Base-by-base conservation (phyloP, 2,113 vertebrate genomes). In the Sturnira hondurensis region DNA sequence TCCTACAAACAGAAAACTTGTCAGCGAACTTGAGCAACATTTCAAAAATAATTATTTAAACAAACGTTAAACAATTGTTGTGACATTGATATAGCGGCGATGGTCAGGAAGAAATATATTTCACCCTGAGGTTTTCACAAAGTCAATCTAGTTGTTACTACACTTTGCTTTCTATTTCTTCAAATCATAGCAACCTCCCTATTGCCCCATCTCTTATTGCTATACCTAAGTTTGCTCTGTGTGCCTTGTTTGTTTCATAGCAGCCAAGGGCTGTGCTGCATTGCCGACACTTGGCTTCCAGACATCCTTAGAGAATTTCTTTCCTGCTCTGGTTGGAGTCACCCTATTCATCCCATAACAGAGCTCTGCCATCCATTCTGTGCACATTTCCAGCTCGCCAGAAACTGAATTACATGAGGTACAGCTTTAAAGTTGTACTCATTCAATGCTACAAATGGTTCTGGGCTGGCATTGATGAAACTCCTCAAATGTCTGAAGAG, bases 391-490 rank as follows among this genome's bases (percentile, higher is more conserved):
- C 65, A 95, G 84, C 86, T 81, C 0, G 0, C 76, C 74, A 45
- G 71, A 95, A 96, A 93, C 84, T 36, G 84, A 96, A 94, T 96
- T 95, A 93, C 65, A 92, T 61, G 80, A 95, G 83, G 84, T 89
- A 81, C 20, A 73, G 84, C 89, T 97, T 95, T 93, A 90, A 85
- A 96, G 95, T 68, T 95, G 80, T 76, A 87, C 92, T 93, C 89
- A 78, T 92, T 96, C 93, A 50, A 13, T 92, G 87, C 94, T 95
- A 98, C 84, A 93, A 96, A 96, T 93, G 74, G 67, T 71, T 92
- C 89, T 93, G 61, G 2, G 76, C 67, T 96, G 97, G 96, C 96
- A 94, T 6, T 97, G 97, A 97, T 96, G 89, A 93, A 98, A 97
- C 45, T 93, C 82, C 65, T 95, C 96, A 95, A 54, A 38, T 63